Percentiles rank a stretch among this genome's conserved stretches.
Evolutionary conservation across 2,113 vertebrate genomes (phyloP).

Genomic region (Erinaceus europaeus): DNA sequence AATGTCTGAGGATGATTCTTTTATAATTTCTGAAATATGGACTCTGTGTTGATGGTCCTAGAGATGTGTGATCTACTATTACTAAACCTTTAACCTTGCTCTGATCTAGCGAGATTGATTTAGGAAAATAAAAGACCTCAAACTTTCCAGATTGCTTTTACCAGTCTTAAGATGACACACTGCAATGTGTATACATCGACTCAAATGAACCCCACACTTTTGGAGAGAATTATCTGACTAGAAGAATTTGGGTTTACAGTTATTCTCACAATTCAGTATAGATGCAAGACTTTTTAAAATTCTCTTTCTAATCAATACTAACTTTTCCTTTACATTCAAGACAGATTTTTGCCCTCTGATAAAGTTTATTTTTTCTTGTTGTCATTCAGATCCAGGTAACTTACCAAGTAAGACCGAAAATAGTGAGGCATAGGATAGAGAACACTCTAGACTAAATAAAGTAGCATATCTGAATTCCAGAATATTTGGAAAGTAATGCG

Average conservation of each 20-base stretch:
- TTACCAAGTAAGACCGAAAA: neutral
- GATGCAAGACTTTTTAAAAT: conserved; percentile 68
- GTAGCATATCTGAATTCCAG: neutral
- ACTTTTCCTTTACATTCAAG: conserved; percentile 61
- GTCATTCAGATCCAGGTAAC: conserved; percentile 2
- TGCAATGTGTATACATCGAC: conserved; percentile 22
- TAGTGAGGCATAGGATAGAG: neutral
- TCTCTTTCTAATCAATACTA: conserved; percentile 64
- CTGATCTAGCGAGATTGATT: neutral
- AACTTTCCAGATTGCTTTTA: conserved; percentile 40
- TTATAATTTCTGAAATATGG: neutral
- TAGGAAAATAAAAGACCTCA: conserved; percentile 4
- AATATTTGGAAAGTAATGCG: neutral
- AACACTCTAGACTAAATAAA: neutral
- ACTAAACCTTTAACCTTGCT: neutral
- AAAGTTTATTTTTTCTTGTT: conserved; percentile 47
- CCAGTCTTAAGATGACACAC: conserved; percentile 23
- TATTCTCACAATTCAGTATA: conserved; percentile 38
- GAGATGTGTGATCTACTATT: neutral
- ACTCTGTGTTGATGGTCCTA: neutral
- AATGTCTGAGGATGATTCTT: neutral
- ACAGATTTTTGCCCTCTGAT: conserved; percentile 69
- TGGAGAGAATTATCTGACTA: conserved; percentile 61
- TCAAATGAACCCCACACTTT: neutral
- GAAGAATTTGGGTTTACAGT: conserved; percentile 53